Conservation (phyloP, 2,888 invertebrate genomes). For the Drosophila prolongata region DNA sequence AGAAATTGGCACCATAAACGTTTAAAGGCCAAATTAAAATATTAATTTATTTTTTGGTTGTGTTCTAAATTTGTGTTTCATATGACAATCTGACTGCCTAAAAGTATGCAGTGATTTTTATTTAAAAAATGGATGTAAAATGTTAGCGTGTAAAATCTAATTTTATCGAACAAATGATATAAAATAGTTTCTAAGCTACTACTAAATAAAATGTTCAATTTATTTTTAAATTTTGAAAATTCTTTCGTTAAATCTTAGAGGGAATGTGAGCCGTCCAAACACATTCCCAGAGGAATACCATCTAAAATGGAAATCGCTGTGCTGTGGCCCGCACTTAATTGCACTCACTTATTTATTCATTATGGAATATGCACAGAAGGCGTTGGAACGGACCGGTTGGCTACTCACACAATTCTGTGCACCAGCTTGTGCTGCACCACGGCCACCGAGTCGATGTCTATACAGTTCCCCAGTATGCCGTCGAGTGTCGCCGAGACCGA, state of each 20-base stretch:
- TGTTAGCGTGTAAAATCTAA: not conserved
- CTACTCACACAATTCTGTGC: conserved; percentile 83
- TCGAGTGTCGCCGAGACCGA: conserved; percentile 55
- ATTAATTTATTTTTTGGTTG: no score
- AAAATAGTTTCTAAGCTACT: no score
- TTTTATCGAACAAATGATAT: no score
- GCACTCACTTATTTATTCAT: conserved; percentile 59
- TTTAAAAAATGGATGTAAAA: not conserved
- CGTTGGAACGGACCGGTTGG: conserved; percentile 1
- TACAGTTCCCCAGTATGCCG: conserved; percentile 87
- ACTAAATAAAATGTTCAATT: no score
- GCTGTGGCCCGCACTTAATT: conserved; percentile 51
- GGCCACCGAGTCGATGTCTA: conserved; percentile 87
- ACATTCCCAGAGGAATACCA: not conserved
- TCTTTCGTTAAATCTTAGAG: not conserved
- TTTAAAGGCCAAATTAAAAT: no score
- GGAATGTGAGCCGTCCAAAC: conserved; percentile 1
- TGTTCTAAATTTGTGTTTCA: no score
- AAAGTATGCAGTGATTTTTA: not conserved
- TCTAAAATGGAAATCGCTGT: conserved; percentile 4
- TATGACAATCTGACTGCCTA: not conserved
- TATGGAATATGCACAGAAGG: conserved; percentile 39
- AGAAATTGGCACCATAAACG: no score
- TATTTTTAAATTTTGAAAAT: no score
- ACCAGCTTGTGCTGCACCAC: conserved; percentile 85